phyloP scores from a whole-genome alignment of 2,797 vertebrate species.

The Crocodylus rhombifer region DNA sequence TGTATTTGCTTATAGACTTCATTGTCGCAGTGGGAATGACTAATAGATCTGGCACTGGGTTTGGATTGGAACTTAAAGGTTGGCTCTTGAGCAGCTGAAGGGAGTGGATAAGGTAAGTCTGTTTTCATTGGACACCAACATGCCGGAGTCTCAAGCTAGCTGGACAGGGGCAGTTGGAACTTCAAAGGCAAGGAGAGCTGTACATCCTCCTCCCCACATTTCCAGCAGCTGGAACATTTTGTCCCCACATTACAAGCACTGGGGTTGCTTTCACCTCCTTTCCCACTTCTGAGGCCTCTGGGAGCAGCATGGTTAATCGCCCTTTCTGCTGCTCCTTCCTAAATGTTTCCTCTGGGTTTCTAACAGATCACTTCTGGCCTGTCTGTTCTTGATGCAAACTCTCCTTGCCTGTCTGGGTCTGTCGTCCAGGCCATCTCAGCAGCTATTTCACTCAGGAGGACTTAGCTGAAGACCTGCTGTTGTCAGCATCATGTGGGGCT shows the following conservation, averaged over 20 bases:
- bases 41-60: not conserved
- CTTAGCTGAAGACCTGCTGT: not conserved
- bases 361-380: not conserved
- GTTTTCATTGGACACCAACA: no score
- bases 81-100: not conserved
- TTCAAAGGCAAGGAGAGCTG: not conserved
- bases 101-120: not conserved
- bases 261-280: not conserved
- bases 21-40: not conserved
- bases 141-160: no score
- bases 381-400: not conserved
- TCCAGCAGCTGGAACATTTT: not conserved
- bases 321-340: not conserved
- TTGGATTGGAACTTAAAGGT: not conserved
- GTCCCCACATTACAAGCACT: not conserved
- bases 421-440: not conserved
- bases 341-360: not conserved
- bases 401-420: not conserved
- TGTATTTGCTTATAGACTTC: not conserved
- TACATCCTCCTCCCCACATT: not conserved
- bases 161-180: not conserved
- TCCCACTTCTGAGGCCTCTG: not conserved
- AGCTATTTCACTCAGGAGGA: not conserved
- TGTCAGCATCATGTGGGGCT: not conserved
- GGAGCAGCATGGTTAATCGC: not conserved